Base-by-base conservation (phyloP, 1,140 invertebrate genomes). In the Lepidurus arcticus region DNA sequence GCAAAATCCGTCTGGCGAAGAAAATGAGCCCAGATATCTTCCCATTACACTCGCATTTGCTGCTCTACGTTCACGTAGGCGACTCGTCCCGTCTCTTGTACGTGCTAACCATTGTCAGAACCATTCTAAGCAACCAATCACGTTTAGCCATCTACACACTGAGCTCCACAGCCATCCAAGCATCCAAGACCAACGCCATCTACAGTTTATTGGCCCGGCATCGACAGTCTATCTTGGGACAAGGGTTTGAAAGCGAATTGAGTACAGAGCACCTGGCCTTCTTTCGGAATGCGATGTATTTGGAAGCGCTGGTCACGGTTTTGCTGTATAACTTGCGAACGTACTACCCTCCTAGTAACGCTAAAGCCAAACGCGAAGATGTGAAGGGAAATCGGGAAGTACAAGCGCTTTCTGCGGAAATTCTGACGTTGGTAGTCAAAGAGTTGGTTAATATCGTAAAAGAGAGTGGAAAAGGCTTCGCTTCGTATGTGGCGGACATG, bases 391-490 rank as follows among this genome's bases (percentile, higher is more conserved):
- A 95, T 82, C 87, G 89, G 74, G 86, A 93, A 85, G 90, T 91
- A 34, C 92, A 94, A 83, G 86, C 94, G 76, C 87, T 92, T 74
- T 91, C 91, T 82, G 88, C 92, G 26, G 93, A 96, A 84, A 88
- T 96, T 47, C 85, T 96, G 34, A 91, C 90, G 1, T 85, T 93
- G 43, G 89, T 95, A 79, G 89, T 93, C 81, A 90, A 89, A 3
- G 93, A 95, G 82, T 83, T 96, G 7, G 90, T 92, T 44, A 88
- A 88, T n/a, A 90, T 96, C 42, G 92, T 94, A n/a, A 89, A 90
- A 78, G 93, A 93, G 81, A 94, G 91, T 83, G 92, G 90, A 0
- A 90, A 90, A 82, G 93, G 91, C 43, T 91, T 96, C 82, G 90
- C 92, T 34, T 91, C 89, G 79, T 96, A 94, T 84, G 91, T 97